Evolutionary conservation across 2,797 vertebrate genomes (phyloP), one percentile per base, ranked within the genome.

Genomic region (Pteronotus mesoamericanus): DNA sequence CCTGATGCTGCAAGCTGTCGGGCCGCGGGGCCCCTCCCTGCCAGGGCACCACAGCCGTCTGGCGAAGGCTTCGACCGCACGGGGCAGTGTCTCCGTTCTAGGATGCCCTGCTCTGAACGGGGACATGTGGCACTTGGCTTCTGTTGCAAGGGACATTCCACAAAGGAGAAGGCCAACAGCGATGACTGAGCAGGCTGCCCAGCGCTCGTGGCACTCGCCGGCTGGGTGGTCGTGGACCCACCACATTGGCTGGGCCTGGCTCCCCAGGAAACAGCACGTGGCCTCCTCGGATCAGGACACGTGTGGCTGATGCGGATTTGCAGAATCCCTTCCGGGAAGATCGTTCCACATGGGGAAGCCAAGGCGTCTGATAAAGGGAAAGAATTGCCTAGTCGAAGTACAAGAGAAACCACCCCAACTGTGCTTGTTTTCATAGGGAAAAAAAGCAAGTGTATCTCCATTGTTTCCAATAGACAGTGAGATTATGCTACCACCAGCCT

Each of bases 221-320:
- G 71, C 64, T 15, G 26, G 11, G 5, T 2, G 24, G 8, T 29
- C 37, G 14, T 1, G 51, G 55, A 51, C 14, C 14, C 19, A 64
- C 3, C 21, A 1, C 1, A 29, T 18, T 4, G 10, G 6, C 9
- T 5, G 6, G 21, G 39, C 46, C 37, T 32, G 21, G 68, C 21
- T 19, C 24, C 0, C 1, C 7, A 0, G 1, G 46, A 68, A 16
- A 26, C 0, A 57, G 24, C 10, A 6, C 0, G 1, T 0, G 14
- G 12, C 64, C 34, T 29, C 16, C 69, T 69, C 0, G 0, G 14
- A 16, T 39, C 3, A 4, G 53, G 44, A 32, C 24, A 12, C 1
- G 0, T 75, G n/a, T 32, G 44, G 29, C 55, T 44, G 3, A 5
- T 64, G 48, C 44, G 26, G 32, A 37, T 74, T 6, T 44, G 14